Evolutionary conservation across 2,888 invertebrate species (phyloP).

Genomic region (Lepidochitona cinerea): DNA sequence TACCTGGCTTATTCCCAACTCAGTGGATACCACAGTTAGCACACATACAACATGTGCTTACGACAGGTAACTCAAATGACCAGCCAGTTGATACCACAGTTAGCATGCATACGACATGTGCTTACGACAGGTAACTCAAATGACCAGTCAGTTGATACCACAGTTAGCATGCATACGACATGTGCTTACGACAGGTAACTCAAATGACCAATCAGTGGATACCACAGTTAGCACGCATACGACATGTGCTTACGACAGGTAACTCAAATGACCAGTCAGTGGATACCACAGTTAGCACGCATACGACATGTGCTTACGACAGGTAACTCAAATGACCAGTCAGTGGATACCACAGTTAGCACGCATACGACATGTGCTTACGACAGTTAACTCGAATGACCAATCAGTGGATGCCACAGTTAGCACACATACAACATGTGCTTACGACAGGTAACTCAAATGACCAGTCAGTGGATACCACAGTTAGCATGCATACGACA

Average conservation of each 20-base stretch:
- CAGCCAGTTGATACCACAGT: background rate
- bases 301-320: background rate
- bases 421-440: no score
- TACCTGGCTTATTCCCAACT: background rate
- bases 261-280: background rate
- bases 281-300: no score
- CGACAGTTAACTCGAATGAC: background rate
- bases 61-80: background rate
- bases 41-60: background rate
- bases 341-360: background rate
- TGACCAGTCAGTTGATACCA: background rate
- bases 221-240: background rate
- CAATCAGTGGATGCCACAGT: no score
- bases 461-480: no score
- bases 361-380: background rate
- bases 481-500: no score
- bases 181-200: background rate
- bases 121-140: background rate
- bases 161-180: background rate
- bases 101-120: background rate
- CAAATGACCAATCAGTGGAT: background rate
- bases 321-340: background rate
- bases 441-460: no score
- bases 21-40: background rate
- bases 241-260: background rate